Base-by-base conservation (phyloP, 2,797 vertebrate genomes). In the Pogoniulus pusillus region DNA sequence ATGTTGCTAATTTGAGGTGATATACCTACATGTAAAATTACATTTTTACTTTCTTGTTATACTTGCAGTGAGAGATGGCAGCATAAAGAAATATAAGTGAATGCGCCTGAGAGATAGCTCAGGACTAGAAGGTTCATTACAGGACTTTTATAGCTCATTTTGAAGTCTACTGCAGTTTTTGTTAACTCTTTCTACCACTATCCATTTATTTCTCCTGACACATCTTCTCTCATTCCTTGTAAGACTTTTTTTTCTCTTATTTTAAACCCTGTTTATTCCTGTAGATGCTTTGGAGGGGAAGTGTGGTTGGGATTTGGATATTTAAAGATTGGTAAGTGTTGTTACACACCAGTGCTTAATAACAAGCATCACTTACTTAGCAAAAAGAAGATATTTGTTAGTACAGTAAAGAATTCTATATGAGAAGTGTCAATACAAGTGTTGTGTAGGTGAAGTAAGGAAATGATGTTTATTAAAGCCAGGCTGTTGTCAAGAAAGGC, bases 1-100 rank as follows among this genome's bases (percentile, higher is more conserved):
- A 95, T 96, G 92, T 94, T 95, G 89, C 95, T 96, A 97, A 96
- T 97, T 97, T 95, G 94, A 96, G 93, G 93, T 96, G 95, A 95
- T 95, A 90, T 96, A 94, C 93, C 85, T 96, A 94, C 92, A 95
- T 93, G 93, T 96, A 94, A 96, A 96, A 95, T 95, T 95, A 94
- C 78, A 72, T 92, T 93, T 94, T 94, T 90, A 95, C 94, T 96
- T 84, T 82, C 93, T 93, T 90, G 86, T 93, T 96, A 91, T 60
- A 91, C 87, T 91, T 95, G 70, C 88, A 63, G 51, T 92, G 86
- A 95, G 93, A 91, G 91, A 85, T 93, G 91, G 91, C 82, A 89
- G 86, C 82, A 93, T 93, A 89, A 94, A 94, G 90, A 88, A 91
- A 83, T 95, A 34, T 60, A 94, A 92, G 64, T 77, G 75, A 95